phyloP scores from a whole-genome alignment of 2,888 invertebrate species.

The Aphidoletes aphidimyza region DNA sequence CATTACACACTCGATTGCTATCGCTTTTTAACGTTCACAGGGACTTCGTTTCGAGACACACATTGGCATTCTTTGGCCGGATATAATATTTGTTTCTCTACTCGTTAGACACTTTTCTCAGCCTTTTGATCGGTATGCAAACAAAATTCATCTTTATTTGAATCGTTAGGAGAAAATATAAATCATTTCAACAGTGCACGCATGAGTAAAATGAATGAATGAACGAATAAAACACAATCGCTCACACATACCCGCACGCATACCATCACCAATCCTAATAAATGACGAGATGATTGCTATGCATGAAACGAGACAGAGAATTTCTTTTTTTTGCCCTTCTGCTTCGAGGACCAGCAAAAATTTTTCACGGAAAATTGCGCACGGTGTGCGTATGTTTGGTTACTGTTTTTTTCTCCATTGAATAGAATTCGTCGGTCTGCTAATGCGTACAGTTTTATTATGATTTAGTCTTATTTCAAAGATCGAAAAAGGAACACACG shows the following conservation, averaged over 20 bases:
- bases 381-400: too few species aligned
- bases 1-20: conserved; percentile 30
- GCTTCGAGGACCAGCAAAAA: too few species aligned
- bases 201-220: background rate
- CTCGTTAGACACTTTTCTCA: background rate
- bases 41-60: background rate
- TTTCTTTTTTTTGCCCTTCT: too few species aligned
- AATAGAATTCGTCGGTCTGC: background rate
- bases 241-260: too few species aligned
- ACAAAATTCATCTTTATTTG: background rate
- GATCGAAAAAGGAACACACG: background rate
- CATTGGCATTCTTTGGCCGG: background rate
- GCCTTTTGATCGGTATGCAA: conserved; percentile 10
- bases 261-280: too few species aligned
- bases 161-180: background rate
- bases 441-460: background rate
- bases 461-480: background rate
- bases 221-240: too few species aligned
- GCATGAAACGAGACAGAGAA: too few species aligned
- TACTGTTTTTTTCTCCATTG: background rate
- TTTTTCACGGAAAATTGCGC: too few species aligned
- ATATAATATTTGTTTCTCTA: background rate
- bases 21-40: background rate
- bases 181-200: background rate
- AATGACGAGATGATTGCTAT: too few species aligned